These are phyloP conservation scores for Apistogramma diplotaenia DNA, from an alignment of 2,113 vertebrate genomes.

Conservation along the genomic window DNA sequence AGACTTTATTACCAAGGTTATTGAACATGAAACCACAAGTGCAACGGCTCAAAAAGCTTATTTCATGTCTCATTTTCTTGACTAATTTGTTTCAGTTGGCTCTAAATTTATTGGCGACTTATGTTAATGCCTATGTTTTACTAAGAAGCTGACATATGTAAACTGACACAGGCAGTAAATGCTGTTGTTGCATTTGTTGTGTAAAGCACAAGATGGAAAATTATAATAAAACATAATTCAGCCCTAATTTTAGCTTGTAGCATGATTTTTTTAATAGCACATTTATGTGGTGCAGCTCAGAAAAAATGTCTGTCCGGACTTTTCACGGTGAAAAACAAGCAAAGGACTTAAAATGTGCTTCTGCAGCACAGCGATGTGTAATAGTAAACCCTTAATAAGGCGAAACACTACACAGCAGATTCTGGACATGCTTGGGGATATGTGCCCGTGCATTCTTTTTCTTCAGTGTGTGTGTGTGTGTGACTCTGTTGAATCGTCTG, in stretches of 20 bases:
- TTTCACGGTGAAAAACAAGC: not conserved
- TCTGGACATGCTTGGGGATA: not conserved
- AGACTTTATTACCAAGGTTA: not conserved
- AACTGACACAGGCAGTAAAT: not conserved
- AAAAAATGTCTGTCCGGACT: no score
- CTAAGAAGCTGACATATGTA: not conserved
- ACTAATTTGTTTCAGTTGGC: not conserved
- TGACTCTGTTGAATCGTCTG: not conserved
- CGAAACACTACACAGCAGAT: not conserved
- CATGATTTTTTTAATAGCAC: not conserved
- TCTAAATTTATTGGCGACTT: not conserved
- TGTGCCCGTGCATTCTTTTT: not conserved
- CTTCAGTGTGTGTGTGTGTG: no score
- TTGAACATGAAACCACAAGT: not conserved
- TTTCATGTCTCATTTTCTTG: not conserved
- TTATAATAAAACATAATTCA: no score
- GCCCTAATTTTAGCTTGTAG: no score
- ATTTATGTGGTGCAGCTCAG: not conserved
- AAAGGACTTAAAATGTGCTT: not conserved
- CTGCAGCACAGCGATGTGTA: not conserved
- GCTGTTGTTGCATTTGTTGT: not conserved
- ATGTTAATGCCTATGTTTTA: not conserved
- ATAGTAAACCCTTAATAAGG: not conserved
- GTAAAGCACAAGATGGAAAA: no score
- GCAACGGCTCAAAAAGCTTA: not conserved